Evolutionary conservation across 2,113 vertebrate genomes (phyloP), one percentile per base, ranked within the genome.

Genomic region (Corythornis madagascariensis): DNA sequence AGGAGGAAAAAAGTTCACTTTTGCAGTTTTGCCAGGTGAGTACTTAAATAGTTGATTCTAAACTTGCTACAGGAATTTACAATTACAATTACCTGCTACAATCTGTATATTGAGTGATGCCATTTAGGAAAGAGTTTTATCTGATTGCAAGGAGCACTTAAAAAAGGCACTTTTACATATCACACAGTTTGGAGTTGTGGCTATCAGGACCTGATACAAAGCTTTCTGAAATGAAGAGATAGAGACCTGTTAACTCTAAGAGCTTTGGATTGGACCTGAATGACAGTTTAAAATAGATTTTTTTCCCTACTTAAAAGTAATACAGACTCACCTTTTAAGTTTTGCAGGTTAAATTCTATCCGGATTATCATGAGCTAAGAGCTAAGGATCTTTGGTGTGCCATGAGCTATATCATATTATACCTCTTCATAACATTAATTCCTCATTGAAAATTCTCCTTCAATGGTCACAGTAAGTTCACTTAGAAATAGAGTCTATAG

Each of bases 61-160:
- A 79, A 86, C 77, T 86, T 95, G 67, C 89, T 81, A 83, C 72
- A 57, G 86, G 96, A 96, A 96, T 97, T 96, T 96, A 96, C 95
- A 94, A 92, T 94, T 93, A 94, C 95, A 92, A 91, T 95, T 95
- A 89, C 72, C 75, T 83, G 82, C 72, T 96, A 94, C 79, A 91
- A 89, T 93, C 88, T 91, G 86, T 90, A 73, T 67, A 56, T 52
- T 77, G 85, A 88, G 90, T 86, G 89, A 92, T 84, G 83, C 67
- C 88, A 56, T 72, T 94, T 95, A 91, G 73, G 64, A 94, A 89
- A 29, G 86, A 56, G 70, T 94, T 96, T 95, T 93, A 92, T 91
- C 93, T 96, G 96, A 97, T 95, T 97, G 91, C 86, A 89, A 96
- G 86, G 61, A 93, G 57, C 78, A 86, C 94, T 97, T 96, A 83